These are phyloP conservation scores for Chrysopa pallens DNA, from an alignment of 1,140 invertebrate genomes.

Conservation along the genomic window DNA sequence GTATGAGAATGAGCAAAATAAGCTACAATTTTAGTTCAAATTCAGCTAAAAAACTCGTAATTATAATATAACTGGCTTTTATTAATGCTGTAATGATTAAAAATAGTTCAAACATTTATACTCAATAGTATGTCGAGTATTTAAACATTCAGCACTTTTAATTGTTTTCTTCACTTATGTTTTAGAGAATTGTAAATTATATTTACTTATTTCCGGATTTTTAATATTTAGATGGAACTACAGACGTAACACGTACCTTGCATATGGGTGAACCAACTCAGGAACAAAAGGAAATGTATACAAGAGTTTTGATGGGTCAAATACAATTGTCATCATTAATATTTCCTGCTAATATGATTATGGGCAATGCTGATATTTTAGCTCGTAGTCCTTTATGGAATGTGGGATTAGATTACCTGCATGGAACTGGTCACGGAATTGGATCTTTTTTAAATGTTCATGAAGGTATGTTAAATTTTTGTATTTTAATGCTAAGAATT, in stretches of 20 bases:
- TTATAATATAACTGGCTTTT: no score
- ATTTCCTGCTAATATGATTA: conserved; percentile 44
- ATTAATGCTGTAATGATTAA: no score
- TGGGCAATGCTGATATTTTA: conserved; percentile 51
- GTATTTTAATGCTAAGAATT: not conserved
- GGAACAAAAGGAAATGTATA: conserved; percentile 68
- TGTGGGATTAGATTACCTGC: conserved; percentile 60
- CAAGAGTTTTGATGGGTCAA: conserved; percentile 72
- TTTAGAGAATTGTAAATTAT: not conserved
- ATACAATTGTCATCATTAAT: conserved; percentile 51
- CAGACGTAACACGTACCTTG: conserved; percentile 81
- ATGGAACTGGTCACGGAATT: conserved; percentile 81
- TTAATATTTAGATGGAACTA: conserved; percentile 71
- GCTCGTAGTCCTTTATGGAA: conserved; percentile 67
- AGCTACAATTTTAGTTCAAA: no score
- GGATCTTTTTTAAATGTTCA: conserved; percentile 71
- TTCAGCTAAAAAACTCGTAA: no score
- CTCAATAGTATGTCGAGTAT: no score
- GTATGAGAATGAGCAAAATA: no score
- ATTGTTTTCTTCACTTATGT: no score
- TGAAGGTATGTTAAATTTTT: conserved; percentile 40
- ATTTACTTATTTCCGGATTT: not conserved
- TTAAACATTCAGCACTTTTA: not conserved
- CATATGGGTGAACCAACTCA: conserved; percentile 66
- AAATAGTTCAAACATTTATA: no score